These are phyloP conservation scores for Agonopterix arenella DNA, from an alignment of 2,888 invertebrate genomes.

Conservation along the genomic window DNA sequence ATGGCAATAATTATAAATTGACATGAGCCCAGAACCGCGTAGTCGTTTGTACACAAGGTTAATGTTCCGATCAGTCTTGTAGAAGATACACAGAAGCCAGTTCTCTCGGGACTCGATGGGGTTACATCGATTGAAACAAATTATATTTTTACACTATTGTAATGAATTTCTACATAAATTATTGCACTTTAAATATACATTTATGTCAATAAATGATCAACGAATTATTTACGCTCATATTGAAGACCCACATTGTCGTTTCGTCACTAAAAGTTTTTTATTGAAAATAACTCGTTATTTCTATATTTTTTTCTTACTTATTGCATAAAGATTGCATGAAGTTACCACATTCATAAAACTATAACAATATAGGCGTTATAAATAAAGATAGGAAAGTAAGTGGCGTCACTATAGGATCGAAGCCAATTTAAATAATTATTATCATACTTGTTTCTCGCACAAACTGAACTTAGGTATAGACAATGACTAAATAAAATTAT, in stretches of 20 bases:
- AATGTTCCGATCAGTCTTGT: constrained; percentile 71
- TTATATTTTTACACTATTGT: constrained; percentile 50
- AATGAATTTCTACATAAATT: constrained; percentile 63
- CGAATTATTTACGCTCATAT: constrained; percentile 26
- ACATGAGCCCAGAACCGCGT: constrained; percentile 53
- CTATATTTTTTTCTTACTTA: constrained; percentile 33
- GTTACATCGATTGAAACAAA: constrained; percentile 55
- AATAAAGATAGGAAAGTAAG: constrained; percentile 62
- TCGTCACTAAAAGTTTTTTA: constrained; percentile 36
- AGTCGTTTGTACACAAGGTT: constrained; percentile 46
- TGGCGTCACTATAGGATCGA: constrained; percentile 67
- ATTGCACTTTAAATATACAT: constrained; percentile 66
- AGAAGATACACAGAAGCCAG: constrained; percentile 44
- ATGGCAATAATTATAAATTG: constrained; percentile 49
- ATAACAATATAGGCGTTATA: constrained; percentile 52
- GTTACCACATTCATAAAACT: constrained; percentile 46
- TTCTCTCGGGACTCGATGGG: constrained; percentile 48
- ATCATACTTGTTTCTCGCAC: constrained; percentile 49
- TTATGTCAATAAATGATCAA: constrained; percentile 35
- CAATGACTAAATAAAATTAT: constrained; percentile 72
- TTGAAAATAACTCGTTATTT: constrained; percentile 28
- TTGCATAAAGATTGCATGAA: constrained; percentile 44
- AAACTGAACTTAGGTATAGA: constrained; percentile 63
- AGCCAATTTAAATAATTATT: constrained; percentile 52
- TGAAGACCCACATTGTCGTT: constrained; percentile 20